phyloP scores from a whole-genome alignment of 2,113 vertebrate species.

The Lasiurus borealis region DNA sequence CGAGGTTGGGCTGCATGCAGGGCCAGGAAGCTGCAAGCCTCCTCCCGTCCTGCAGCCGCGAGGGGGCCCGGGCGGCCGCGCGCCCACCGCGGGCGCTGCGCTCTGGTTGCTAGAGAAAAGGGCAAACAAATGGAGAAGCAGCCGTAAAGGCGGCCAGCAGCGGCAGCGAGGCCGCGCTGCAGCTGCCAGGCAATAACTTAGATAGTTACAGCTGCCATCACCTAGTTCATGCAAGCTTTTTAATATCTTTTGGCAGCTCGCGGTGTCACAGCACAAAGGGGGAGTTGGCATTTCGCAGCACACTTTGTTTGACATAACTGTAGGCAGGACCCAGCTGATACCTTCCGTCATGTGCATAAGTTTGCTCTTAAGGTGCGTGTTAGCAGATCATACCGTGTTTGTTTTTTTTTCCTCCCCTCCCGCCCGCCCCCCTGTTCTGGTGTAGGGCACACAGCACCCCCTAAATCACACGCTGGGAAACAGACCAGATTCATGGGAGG shows the following conservation, averaged over 20 bases:
- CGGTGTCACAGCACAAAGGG: conserved; percentile 91
- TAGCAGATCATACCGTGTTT: conserved; percentile 82
- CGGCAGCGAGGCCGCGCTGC: conserved; percentile 88
- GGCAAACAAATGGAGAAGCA: conserved; percentile 88
- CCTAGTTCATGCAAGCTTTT: conserved; percentile 92
- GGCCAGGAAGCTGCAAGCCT: conserved; percentile 80
- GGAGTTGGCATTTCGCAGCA: conserved; percentile 90
- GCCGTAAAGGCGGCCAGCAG: conserved; percentile 88
- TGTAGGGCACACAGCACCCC: conserved; percentile 69
- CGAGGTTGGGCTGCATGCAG: conserved; percentile 82
- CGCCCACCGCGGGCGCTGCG: conserved; percentile 84
- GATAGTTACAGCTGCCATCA: conserved; percentile 92
- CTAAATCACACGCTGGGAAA: conserved; percentile 84
- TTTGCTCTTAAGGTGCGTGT: conserved; percentile 88
- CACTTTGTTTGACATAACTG: conserved; percentile 93
- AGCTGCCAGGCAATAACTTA: conserved; percentile 93
- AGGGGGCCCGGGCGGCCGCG: conserved; percentile 83
- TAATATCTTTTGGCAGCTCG: conserved; percentile 92
- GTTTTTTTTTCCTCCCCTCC: background rate
- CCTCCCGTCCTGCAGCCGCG: conserved; percentile 82
- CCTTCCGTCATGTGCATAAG: conserved; percentile 87
- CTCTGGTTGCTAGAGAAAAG: conserved; percentile 88
- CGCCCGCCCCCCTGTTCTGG: background rate
- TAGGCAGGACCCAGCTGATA: conserved; percentile 92
- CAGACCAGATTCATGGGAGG: conserved; percentile 79